phyloP scores from a whole-genome alignment of 1,140 invertebrate species.

The Phenacoccus solenopsis region DNA sequence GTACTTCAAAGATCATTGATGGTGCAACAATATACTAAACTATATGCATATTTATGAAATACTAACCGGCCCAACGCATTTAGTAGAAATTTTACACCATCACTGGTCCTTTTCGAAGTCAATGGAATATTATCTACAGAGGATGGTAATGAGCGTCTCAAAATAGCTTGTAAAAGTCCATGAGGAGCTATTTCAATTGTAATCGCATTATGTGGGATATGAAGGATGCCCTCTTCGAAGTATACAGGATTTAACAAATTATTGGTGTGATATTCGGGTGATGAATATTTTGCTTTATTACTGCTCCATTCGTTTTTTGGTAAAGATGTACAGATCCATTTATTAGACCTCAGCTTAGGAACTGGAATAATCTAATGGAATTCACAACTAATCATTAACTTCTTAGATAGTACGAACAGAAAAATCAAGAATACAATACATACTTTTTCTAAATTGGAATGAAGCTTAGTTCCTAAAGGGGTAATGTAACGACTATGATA shows the following conservation, averaged over 20 bases:
- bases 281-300: constrained; percentile 38
- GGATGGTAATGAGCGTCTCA: constrained; percentile 51
- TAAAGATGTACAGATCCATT: constrained; percentile 50
- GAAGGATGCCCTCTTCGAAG: constrained; percentile 66
- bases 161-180: constrained; percentile 63
- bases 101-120: constrained; percentile 55
- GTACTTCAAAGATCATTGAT: too few relatives aligned
- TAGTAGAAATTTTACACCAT: constrained; percentile 56
- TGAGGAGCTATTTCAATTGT: constrained; percentile 49
- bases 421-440: too few relatives aligned
- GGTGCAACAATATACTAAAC: too few relatives aligned
- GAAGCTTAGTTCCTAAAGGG: constrained; percentile 37
- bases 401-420: too few relatives aligned
- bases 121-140: constrained; percentile 57
- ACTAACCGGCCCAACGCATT: constrained; percentile 53
- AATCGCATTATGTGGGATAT: constrained; percentile 66
- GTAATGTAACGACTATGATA: constrained; percentile 53
- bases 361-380: constrained; percentile 36
- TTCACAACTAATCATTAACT: too few relatives aligned
- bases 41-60: too few relatives aligned
- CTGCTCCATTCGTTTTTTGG: constrained; percentile 35
- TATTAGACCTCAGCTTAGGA: constrained; percentile 37
- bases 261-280: constrained; percentile 55
- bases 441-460: background rate
- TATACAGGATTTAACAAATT: constrained; percentile 55